Percentiles rank a stretch among this genome's conserved stretches.
phyloP scores from a whole-genome alignment of 64 coral and sea anemone species.

The Anthopleura sola region DNA sequence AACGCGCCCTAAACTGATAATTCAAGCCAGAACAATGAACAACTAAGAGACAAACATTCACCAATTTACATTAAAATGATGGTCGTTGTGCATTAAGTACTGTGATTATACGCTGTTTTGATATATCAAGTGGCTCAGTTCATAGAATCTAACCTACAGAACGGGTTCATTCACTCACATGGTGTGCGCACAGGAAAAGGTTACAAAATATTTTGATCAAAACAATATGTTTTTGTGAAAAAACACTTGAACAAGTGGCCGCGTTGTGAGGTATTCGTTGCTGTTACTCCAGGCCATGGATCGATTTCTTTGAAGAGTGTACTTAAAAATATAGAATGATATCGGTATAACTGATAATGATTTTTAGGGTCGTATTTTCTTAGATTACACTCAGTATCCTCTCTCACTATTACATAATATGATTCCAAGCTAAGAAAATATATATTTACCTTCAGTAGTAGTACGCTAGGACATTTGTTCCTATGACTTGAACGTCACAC shows the following conservation, averaged over 20 bases:
- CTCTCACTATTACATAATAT: neutral
- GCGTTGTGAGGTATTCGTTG: neutral
- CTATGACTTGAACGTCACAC: neutral
- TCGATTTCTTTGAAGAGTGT: slow-evolving; percentile 6
- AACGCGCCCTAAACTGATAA: neutral
- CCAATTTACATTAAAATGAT: neutral
- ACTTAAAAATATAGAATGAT: neutral
- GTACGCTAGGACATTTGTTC: neutral
- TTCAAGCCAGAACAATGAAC: neutral
- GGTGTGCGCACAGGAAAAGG: neutral
- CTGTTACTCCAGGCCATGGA: neutral
- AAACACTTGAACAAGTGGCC: neutral
- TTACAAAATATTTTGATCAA: slow-evolving; percentile 7
- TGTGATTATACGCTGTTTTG: neutral
- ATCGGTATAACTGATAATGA: neutral
- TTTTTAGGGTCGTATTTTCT: too few species aligned
- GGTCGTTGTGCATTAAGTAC: neutral
- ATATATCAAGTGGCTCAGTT: neutral
- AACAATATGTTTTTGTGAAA: neutral
- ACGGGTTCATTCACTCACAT: neutral
- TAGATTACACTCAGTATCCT: neutral
- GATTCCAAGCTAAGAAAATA: neutral
- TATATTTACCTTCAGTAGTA: neutral
- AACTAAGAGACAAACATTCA: neutral
- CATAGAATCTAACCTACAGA: neutral